phyloP scores from a whole-genome alignment of 2,113 vertebrate genomes.

The Variabilichromis moorii region DNA sequence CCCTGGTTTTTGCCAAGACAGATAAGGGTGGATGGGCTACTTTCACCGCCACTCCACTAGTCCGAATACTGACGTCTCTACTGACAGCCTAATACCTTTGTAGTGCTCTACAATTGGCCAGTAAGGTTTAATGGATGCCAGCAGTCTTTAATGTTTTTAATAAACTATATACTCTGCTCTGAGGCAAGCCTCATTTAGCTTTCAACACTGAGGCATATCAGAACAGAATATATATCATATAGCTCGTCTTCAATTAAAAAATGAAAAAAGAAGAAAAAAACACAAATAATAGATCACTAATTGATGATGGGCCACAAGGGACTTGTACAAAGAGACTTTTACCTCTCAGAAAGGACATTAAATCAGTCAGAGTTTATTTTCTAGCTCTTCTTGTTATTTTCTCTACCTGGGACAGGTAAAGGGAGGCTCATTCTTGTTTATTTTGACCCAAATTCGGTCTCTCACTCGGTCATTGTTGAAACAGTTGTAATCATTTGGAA shows the following conservation, averaged over 20 bases:
- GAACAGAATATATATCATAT: slow-evolving; percentile 16
- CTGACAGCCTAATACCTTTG: slow-evolving; percentile 33
- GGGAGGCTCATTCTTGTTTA: slow-evolving; percentile 16
- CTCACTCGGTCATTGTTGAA: not conserved
- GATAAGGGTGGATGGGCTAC: slow-evolving; percentile 36
- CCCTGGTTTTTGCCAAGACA: slow-evolving; percentile 17
- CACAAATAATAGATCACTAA: not conserved
- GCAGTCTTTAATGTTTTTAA: slow-evolving; percentile 4
- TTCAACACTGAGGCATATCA: slow-evolving; percentile 10
- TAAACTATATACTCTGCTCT: slow-evolving; percentile 15
- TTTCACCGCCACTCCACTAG: slow-evolving; percentile 19
- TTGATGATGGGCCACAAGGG: not conserved
- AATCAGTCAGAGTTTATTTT: slow-evolving; percentile 55
- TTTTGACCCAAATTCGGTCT: slow-evolving; percentile 16
- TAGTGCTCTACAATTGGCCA: slow-evolving; percentile 43
- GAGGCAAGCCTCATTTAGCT: slow-evolving; percentile 3
- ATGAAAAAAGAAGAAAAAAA: not conserved
- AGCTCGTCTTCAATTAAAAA: not conserved
- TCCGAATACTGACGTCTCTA: slow-evolving; percentile 29
- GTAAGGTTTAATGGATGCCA: slow-evolving; percentile 34
- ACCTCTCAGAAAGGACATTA: slow-evolving; percentile 19
- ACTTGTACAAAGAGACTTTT: slow-evolving; percentile 34
- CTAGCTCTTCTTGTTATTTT: slow-evolving; percentile 38
- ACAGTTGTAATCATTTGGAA: slow-evolving; percentile 19
- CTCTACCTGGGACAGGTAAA: slow-evolving; percentile 35